Evolutionary conservation across 2,888 invertebrate genomes (phyloP).

Genomic region (Cartodere bifasciata): DNA sequence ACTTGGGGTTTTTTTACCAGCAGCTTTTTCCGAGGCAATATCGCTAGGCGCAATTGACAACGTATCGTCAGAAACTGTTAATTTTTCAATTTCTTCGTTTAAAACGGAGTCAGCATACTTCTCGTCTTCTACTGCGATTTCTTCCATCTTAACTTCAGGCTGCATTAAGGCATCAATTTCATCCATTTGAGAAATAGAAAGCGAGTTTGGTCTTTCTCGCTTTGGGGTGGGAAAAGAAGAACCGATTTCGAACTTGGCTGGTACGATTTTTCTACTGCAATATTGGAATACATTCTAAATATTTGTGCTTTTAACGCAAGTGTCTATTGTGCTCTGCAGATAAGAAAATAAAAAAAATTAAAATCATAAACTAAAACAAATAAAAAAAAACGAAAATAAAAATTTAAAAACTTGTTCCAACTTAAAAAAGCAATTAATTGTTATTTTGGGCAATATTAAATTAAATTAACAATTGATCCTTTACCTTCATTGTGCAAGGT

Average conservation of each 20-base stretch:
- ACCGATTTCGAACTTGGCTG: not conserved
- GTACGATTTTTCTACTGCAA: constrained; percentile 9
- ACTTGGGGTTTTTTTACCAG: constrained; percentile 30
- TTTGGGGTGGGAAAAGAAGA: constrained; percentile 21
- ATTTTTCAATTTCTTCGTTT: constrained; percentile 12
- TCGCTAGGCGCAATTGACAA: not conserved
- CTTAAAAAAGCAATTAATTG: too few species aligned
- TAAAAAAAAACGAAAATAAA: constrained; percentile 2
- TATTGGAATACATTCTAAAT: constrained; percentile 5
- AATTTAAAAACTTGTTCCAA: too few species aligned
- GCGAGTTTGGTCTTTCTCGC: constrained; percentile 38
- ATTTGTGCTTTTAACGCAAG: not conserved
- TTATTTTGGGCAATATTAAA: too few species aligned
- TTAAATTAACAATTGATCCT: too few species aligned
- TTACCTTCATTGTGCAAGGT: too few species aligned
- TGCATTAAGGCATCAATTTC: constrained; percentile 10
- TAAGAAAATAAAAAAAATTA: constrained; percentile 4
- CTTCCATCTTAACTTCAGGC: constrained; percentile 8
- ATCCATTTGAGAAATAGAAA: constrained; percentile 32
- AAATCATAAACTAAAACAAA: constrained; percentile 5
- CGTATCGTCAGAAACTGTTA: constrained; percentile 8
- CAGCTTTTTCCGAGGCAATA: constrained; percentile 19
- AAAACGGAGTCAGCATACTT: constrained; percentile 13
- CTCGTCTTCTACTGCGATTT: constrained; percentile 12
- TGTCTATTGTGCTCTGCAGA: constrained; percentile 5